These are phyloP conservation scores for Gastrophysa polygoni DNA, from an alignment of 2,888 invertebrate species.

Conservation along the genomic window DNA sequence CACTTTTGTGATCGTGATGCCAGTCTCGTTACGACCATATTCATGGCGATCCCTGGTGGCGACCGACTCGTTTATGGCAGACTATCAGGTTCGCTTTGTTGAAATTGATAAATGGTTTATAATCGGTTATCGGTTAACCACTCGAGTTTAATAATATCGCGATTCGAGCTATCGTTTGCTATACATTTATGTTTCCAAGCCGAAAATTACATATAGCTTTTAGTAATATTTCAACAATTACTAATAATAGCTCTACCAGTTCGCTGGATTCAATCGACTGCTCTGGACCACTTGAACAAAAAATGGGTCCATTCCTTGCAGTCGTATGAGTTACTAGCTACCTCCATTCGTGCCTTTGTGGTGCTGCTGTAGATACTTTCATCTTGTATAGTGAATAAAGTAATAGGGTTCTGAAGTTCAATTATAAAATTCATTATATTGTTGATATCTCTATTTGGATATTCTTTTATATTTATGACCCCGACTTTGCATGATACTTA, in stretches of 20 bases:
- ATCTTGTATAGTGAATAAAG: too few relatives aligned
- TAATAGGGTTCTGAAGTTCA: too few relatives aligned
- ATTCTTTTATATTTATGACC: too few relatives aligned
- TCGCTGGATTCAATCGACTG: too few relatives aligned
- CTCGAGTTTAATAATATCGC: not conserved
- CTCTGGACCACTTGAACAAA: too few relatives aligned
- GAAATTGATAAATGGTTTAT: conserved; percentile 16
- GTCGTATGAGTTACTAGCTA: too few relatives aligned
- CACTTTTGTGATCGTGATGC: conserved; percentile 18
- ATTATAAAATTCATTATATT: too few relatives aligned
- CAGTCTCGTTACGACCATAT: conserved; percentile 12
- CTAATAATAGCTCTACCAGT: not conserved
- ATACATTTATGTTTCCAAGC: not conserved
- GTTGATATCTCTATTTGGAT: too few relatives aligned
- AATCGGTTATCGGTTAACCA: conserved; percentile 12
- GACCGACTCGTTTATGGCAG: not conserved
- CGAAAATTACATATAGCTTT: not conserved
- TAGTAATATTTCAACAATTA: not conserved
- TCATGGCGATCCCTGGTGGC: not conserved
- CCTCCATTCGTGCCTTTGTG: too few relatives aligned
- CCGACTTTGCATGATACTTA: too few relatives aligned
- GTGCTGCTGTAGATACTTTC: too few relatives aligned
- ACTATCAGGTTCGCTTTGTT: conserved; percentile 12
- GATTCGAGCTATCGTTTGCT: not conserved
- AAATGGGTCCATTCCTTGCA: too few relatives aligned